A percentile compares a stretch with the other conserved stretches of the same genome.
phyloP scores from a whole-genome alignment of 2,888 invertebrate species.

The Euproctis similis region DNA sequence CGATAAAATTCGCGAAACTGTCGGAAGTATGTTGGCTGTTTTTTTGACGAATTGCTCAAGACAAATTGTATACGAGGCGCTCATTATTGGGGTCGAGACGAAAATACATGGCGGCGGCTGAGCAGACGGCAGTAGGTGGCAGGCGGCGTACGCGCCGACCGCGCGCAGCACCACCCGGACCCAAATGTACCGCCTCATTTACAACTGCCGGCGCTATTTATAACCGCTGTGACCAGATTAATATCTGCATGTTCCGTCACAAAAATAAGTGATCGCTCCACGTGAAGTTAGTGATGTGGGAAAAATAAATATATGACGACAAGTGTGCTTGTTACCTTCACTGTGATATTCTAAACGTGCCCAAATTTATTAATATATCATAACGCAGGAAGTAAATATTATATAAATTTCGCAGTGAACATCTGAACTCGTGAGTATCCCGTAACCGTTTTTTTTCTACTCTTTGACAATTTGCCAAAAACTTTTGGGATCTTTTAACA shows the following conservation, averaged over 20 bases:
- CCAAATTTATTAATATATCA: constrained; percentile 20
- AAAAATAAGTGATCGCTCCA: constrained; percentile 53
- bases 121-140: constrained; percentile 67
- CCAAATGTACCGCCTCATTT: constrained; percentile 59
- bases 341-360: constrained; percentile 40
- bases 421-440: constrained; percentile 59
- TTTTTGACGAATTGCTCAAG: constrained; percentile 67
- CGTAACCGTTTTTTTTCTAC: constrained; percentile 53
- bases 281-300: constrained; percentile 51
- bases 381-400: constrained; percentile 50
- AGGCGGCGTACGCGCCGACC: constrained; percentile 68
- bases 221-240: constrained; percentile 68
- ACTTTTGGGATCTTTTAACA: constrained; percentile 32
- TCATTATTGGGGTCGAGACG: constrained; percentile 71
- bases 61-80: constrained; percentile 70
- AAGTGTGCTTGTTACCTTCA: constrained; percentile 37
- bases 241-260: constrained; percentile 63
- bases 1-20: constrained; percentile 45
- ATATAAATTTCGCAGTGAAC: constrained; percentile 40
- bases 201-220: constrained; percentile 61
- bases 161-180: constrained; percentile 54
- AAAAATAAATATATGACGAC: constrained; percentile 35
- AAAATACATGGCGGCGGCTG: constrained; percentile 65
- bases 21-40: constrained; percentile 54
- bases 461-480: constrained; percentile 68